A percentile compares a stretch with the other conserved stretches of the same genome.
These are phyloP conservation scores for Steinernema scapterisci DNA, from an alignment of 2,888 invertebrate species.

Conservation along the genomic window DNA sequence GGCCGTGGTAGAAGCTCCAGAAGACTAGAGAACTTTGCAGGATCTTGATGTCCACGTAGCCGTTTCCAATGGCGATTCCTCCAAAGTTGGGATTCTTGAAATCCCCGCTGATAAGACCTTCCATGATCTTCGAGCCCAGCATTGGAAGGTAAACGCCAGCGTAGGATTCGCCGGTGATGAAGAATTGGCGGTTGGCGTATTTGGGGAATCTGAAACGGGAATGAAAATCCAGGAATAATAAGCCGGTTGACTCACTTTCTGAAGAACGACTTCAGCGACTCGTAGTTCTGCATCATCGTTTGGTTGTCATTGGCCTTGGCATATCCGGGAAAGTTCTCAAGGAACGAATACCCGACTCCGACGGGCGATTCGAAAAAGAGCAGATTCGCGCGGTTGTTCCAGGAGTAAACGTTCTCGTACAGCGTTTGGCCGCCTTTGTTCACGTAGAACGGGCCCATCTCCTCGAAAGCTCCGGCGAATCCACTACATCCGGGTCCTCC, in stretches of 20 bases:
- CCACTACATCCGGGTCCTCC: slow-evolving; percentile 68
- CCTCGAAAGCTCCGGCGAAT: slow-evolving; percentile 35
- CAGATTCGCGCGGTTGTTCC: slow-evolving; percentile 70
- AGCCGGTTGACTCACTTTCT: not conserved
- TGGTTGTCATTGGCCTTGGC: slow-evolving; percentile 54
- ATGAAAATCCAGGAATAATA: too few species aligned
- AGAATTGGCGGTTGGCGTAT: not conserved
- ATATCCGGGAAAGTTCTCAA: slow-evolving; percentile 36
- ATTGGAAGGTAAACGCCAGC: slow-evolving; percentile 70
- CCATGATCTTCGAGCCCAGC: slow-evolving; percentile 42
- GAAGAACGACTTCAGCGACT: slow-evolving; percentile 71
- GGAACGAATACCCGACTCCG: slow-evolving; percentile 66
- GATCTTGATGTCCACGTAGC: slow-evolving; percentile 59
- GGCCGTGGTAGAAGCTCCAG: slow-evolving; percentile 62
- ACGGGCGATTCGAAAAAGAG: slow-evolving; percentile 71
- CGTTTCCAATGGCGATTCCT: slow-evolving; percentile 66
- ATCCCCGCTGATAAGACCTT: slow-evolving; percentile 28
- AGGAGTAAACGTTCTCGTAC: slow-evolving; percentile 65
- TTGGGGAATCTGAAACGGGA: not conserved
- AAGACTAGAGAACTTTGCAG: slow-evolving; percentile 59
- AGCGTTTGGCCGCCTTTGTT: slow-evolving; percentile 60
- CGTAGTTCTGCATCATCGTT: slow-evolving; percentile 68
- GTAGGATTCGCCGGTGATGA: slow-evolving; percentile 63
- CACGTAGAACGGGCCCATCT: slow-evolving; percentile 69
- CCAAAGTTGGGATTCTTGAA: slow-evolving; percentile 49